These are phyloP conservation scores for Anguilla obscura DNA, from an alignment of 2,797 vertebrate species.

Conservation along the genomic window DNA sequence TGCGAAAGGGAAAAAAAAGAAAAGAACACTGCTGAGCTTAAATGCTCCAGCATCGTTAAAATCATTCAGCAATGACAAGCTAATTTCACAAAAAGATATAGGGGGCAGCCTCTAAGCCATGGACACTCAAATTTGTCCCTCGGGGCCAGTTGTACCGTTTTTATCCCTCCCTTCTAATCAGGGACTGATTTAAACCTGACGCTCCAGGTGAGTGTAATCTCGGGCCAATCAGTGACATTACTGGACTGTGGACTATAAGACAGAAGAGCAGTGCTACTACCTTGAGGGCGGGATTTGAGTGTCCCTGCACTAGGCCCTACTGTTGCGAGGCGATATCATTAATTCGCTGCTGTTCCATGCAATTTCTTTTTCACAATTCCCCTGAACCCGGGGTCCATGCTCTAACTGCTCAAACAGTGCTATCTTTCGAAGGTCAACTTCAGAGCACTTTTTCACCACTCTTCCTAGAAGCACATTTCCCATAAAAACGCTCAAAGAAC, in stretches of 20 bases:
- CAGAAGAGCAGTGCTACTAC: not conserved
- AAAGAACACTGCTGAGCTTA: not conserved
- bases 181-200: not conserved
- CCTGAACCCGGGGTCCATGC: conserved; percentile 60
- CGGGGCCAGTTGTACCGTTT: not conserved
- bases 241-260: not conserved
- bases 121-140: not conserved
- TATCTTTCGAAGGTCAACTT: conserved; percentile 69
- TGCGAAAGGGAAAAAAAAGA: conserved; percentile 6
- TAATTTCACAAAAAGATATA: not conserved
- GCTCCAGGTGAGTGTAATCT: not conserved
- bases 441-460: conserved; percentile 69
- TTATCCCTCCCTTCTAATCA: not conserved
- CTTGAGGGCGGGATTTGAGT: not conserved
- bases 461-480: conserved; percentile 67
- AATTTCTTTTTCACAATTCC: conserved; percentile 52
- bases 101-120: not conserved
- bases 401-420: conserved; percentile 66
- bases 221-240: not conserved
- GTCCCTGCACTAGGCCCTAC: not conserved
- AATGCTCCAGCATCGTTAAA: conserved; percentile 21
- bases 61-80: not conserved
- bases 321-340: conserved; percentile 11
- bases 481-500: conserved; percentile 49
- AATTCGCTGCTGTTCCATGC: conserved; percentile 54